Base-by-base conservation (phyloP, 2,797 vertebrate genomes). In the Pipistrellus nathusii region DNA sequence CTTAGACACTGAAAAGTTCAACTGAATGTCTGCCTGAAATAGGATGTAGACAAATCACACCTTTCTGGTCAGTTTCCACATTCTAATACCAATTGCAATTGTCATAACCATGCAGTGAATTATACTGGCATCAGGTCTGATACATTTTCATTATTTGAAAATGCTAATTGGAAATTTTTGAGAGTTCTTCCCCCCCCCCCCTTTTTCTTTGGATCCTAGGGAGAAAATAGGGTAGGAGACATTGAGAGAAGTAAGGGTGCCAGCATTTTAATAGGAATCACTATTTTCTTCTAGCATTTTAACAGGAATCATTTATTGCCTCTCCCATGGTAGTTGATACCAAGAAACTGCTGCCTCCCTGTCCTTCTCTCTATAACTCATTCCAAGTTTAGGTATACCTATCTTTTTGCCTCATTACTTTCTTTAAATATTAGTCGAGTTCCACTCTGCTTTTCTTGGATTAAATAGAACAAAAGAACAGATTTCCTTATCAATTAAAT, bases 111-210 rank as follows among this genome's bases (percentile, higher is more conserved):
- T 46, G 51, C 6, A 85, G 12, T 76, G 59, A 46, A 51, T 69
- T 57, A 17, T 48, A 59, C 30, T 85, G 57, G 51, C 72, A 23
- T 41, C 44, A 64, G 20, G 10, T 84, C 48, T 62, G 38, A 64
- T 81, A 35, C 12, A 18, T 75, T 94, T 66, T 92, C 82, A 81
- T 72, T 66, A 21, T 46, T 92, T 73, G 14, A 84, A 71, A 73
- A 57, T 95, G 57, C 62, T 88, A 32, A 92, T 27, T 90, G 80
- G 44, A 76, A 92, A 90, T 85, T n/a, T 90, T 75, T 35, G 4
- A 77, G 46, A 38, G 12, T 30, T 81, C 32, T 71, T 87, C 84
- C 53, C 8, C 10, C 44, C 59, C n/a, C n/a, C 64, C 55, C 35
- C 44, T 84, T 84, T 68, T 77, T 35, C 25, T 35, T 7, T 86